Evolutionary conservation across 2,888 invertebrate genomes (phyloP).

Genomic region (Tetranychus truncatus): DNA sequence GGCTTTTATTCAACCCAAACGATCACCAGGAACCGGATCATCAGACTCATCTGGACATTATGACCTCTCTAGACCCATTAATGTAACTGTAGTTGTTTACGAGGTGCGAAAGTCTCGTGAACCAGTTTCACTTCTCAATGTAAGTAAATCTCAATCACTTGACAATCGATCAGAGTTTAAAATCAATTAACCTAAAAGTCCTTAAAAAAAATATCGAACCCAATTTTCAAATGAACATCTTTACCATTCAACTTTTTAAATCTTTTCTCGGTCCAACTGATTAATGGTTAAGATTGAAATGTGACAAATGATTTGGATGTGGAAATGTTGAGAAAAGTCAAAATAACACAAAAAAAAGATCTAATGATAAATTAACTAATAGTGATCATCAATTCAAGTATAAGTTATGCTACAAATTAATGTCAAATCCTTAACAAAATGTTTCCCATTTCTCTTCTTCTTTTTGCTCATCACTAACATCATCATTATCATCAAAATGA

Average conservation of each 20-base stretch:
- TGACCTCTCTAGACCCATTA: constrained; percentile 9
- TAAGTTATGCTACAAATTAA: too few species aligned
- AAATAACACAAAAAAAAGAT: neutral
- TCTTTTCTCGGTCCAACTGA: too few species aligned
- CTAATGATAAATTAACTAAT: neutral
- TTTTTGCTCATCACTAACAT: neutral
- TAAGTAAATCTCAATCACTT: constrained; percentile 5
- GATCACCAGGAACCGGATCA: constrained; percentile 3
- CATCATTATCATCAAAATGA: neutral
- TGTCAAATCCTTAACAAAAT: neutral
- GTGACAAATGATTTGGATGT: too few species aligned
- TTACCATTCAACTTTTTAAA: too few species aligned
- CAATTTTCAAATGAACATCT: too few species aligned
- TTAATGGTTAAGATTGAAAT: too few species aligned
- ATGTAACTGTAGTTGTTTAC: constrained; percentile 18
- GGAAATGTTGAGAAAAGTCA: neutral
- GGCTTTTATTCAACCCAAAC: constrained; percentile 41
- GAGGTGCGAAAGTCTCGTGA: constrained; percentile 13
- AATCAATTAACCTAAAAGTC: neutral
- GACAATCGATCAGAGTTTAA: neutral
- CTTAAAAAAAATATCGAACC: too few species aligned
- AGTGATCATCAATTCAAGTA: neutral
- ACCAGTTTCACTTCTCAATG: constrained; percentile 16
- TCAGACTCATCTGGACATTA: neutral
- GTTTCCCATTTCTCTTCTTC: neutral